Percentiles rank a stretch among this genome's conserved stretches.
Conservation (phyloP, 1,140 invertebrate genomes). For the Drosophila funebris region DNA sequence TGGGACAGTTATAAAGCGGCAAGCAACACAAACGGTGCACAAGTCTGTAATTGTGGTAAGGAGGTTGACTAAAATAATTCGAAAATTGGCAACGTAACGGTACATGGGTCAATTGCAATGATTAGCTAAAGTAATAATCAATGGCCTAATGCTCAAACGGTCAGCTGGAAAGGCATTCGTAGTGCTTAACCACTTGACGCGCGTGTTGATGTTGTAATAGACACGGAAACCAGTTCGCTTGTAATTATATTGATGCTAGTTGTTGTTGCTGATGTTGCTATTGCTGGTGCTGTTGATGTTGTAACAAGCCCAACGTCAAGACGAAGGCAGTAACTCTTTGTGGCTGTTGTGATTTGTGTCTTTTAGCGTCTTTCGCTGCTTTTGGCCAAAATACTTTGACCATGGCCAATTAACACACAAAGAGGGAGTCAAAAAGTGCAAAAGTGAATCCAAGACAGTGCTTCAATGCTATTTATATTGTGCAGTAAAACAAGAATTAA, state of each 20-base stretch:
- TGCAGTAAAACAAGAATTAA: background rate
- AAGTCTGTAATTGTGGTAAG: conserved; percentile 17
- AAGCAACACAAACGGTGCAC: background rate
- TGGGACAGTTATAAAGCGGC: conserved; percentile 37
- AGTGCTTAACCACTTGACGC: conserved; percentile 34
- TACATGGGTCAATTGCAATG: conserved; percentile 26
- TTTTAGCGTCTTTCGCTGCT: conserved; percentile 28
- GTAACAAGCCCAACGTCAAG: conserved; percentile 54
- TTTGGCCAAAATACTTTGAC: conserved; percentile 50
- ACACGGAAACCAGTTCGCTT: conserved; percentile 72
- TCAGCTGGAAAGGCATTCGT: conserved; percentile 18
- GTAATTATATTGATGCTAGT: conserved; percentile 68
- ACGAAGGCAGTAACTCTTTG: conserved; percentile 46
- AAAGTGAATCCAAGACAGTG: conserved; percentile 5
- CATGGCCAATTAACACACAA: conserved; percentile 72
- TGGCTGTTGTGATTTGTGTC: conserved; percentile 23
- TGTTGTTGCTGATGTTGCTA: background rate
- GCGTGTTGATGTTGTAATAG: conserved; percentile 60
- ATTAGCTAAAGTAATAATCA: conserved; percentile 17
- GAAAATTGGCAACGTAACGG: conserved; percentile 11
- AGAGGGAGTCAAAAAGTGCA: conserved; percentile 33
- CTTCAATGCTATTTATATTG: conserved; percentile 6
- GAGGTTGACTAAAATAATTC: background rate
- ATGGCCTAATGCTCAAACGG: conserved; percentile 23
- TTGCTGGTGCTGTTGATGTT: conserved; percentile 34